A percentile compares a stretch with the other conserved stretches of the same genome.
Evolutionary conservation across 2,113 vertebrate species (phyloP).

Genomic region (Abramis brama): DNA sequence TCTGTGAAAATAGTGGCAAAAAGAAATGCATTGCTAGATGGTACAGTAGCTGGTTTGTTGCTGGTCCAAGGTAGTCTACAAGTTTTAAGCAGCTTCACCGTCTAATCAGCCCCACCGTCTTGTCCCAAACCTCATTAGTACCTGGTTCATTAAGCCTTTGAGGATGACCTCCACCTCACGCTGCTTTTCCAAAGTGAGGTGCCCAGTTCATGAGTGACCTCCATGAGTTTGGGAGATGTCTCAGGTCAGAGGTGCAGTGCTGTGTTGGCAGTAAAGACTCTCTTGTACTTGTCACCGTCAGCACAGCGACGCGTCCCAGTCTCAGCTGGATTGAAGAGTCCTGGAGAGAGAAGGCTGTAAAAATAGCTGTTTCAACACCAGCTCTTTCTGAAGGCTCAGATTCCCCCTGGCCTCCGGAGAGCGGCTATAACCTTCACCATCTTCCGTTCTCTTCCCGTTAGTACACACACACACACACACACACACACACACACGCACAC

Average conservation of each 20-base stretch:
- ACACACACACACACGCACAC: background rate
- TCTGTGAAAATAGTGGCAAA: background rate
- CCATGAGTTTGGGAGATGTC: background rate
- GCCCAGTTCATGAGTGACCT: background rate
- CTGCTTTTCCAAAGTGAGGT: background rate
- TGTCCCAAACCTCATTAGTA: background rate
- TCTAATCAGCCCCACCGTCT: background rate
- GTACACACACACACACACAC: background rate
- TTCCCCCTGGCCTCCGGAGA: constrained; percentile 45
- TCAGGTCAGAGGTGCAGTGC: constrained; percentile 41
- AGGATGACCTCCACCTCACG: background rate
- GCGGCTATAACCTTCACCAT: constrained; percentile 25
- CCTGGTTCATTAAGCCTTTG: background rate
- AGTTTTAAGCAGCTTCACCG: background rate
- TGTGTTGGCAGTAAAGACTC: constrained; percentile 38
- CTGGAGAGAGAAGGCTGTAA: constrained; percentile 40
- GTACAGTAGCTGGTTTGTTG: background rate
- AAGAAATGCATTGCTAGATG: background rate
- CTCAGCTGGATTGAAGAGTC: constrained; percentile 45
- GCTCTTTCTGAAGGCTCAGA: constrained; percentile 33
- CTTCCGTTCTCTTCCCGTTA: background rate
- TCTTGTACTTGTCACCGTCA: constrained; percentile 39
- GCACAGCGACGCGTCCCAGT: constrained; percentile 30
- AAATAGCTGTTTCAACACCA: constrained; percentile 51
- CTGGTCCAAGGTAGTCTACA: background rate